Conservation (phyloP, 2,888 invertebrate genomes). For the Xestia c-nigrum region DNA sequence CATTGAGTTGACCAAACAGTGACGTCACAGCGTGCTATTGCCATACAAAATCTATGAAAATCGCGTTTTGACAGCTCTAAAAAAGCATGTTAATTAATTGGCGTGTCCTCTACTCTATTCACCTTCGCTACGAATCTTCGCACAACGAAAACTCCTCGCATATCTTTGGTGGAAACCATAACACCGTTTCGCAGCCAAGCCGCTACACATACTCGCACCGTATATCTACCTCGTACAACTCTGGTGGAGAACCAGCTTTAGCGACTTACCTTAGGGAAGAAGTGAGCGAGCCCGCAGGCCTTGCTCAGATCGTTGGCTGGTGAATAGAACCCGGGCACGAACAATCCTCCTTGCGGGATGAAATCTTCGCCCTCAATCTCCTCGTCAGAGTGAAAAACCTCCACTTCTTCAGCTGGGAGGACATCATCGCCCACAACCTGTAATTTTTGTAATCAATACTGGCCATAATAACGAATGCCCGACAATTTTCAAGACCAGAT, state of each 20-base stretch:
- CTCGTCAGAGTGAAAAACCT: constrained; percentile 83
- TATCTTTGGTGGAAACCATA: not conserved
- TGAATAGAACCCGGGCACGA: constrained; percentile 85
- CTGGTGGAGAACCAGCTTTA: not conserved
- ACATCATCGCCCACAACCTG: constrained; percentile 9
- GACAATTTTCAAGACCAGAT: not conserved
- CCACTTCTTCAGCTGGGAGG: constrained; percentile 72
- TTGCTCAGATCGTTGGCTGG: constrained; percentile 85
- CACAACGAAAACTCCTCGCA: not conserved
- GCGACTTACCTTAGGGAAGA: constrained; percentile 82
- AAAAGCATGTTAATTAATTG: too few relatives aligned
- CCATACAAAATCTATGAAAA: too few relatives aligned
- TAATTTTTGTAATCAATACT: not conserved
- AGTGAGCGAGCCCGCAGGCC: constrained; percentile 81
- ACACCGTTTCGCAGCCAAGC: not conserved
- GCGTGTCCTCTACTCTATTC: too few relatives aligned
- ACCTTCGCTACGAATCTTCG: not conserved
- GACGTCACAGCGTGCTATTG: too few relatives aligned
- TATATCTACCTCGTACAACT: not conserved
- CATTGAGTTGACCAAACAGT: too few relatives aligned
- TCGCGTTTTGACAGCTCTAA: too few relatives aligned
- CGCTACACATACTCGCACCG: not conserved
- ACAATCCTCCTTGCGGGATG: constrained; percentile 85
- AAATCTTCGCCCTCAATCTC: constrained; percentile 85
- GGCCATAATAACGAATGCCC: not conserved